Conservation (phyloP, 2,888 invertebrate genomes). For the Stegophylla sp. region DNA sequence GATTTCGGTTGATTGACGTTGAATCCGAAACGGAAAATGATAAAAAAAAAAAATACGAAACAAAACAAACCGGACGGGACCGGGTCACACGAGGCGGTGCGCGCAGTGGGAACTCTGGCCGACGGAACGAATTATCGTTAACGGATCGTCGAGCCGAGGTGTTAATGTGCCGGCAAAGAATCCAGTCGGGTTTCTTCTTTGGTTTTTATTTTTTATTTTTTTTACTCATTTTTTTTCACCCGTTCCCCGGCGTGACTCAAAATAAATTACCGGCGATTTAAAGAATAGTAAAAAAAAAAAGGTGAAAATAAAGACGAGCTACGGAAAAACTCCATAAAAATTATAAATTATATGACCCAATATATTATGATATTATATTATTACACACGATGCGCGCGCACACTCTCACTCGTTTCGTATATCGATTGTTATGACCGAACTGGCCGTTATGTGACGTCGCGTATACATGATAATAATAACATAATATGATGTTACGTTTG, state of each 20-base stretch:
- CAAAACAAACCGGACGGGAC: slow-evolving; percentile 35
- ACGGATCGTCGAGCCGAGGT: slow-evolving; percentile 59
- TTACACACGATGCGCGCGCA: neutral
- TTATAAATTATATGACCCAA: slow-evolving; percentile 19
- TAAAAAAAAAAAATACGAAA: neutral
- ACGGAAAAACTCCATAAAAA: slow-evolving; percentile 18
- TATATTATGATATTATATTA: neutral
- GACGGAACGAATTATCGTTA: slow-evolving; percentile 59
- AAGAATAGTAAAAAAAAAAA: slow-evolving; percentile 19
- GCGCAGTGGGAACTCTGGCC: slow-evolving; percentile 12
- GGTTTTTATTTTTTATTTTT: slow-evolving; percentile 20
- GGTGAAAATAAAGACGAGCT: slow-evolving; percentile 24
- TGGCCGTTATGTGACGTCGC: no score
- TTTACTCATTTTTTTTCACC: slow-evolving; percentile 8
- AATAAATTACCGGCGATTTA: slow-evolving; percentile 53
- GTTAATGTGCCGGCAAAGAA: slow-evolving; percentile 59
- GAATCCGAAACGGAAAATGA: slow-evolving; percentile 52
- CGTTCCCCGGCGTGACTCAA: slow-evolving; percentile 44
- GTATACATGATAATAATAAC: no score
- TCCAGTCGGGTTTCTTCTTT: slow-evolving; percentile 52
- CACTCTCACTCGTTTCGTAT: neutral
- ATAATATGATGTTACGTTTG: no score
- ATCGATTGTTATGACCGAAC: neutral
- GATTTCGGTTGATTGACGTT: slow-evolving; percentile 59
- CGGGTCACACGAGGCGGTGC: neutral